Evolutionary conservation across 2,888 invertebrate genomes (phyloP).

Genomic region (Tinea trinotella): DNA sequence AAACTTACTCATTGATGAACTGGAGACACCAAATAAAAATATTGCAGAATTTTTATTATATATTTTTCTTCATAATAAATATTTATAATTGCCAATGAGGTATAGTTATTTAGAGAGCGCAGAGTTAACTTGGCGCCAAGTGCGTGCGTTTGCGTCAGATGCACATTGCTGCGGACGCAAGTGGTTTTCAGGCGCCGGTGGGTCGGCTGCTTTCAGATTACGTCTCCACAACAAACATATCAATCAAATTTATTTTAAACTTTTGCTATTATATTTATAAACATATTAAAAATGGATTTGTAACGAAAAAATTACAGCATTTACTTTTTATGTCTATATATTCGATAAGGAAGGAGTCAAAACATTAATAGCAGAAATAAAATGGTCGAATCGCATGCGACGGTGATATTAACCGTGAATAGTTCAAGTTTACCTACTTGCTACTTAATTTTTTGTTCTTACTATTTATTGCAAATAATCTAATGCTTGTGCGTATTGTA

Average conservation of each 20-base stretch:
- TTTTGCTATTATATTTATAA: background rate
- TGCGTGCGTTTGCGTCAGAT: constrained; percentile 35
- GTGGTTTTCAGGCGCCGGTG: constrained; percentile 62
- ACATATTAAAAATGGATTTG: constrained; percentile 1
- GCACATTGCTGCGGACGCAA: constrained; percentile 59
- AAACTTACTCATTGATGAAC: background rate
- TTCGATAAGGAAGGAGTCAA: constrained; percentile 58
- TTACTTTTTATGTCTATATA: constrained; percentile 58
- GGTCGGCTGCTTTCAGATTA: constrained; percentile 56
- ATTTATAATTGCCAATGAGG: background rate
- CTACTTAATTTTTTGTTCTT: constrained; percentile 15
- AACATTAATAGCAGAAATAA: constrained; percentile 62
- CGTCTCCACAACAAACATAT: constrained; percentile 63
- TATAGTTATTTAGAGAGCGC: constrained; percentile 7
- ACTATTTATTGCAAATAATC: constrained; percentile 1
- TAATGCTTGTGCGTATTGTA: background rate
- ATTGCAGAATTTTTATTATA: background rate
- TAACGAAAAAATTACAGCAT: constrained; percentile 25
- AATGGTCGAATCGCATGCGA: constrained; percentile 68
- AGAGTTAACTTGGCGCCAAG: constrained; percentile 18
- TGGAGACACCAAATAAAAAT: background rate
- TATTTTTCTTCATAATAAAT: background rate
- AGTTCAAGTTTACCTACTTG: constrained; percentile 50
- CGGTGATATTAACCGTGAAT: constrained; percentile 61
- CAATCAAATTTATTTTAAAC: constrained; percentile 39